Base-by-base conservation (phyloP, 2,888 invertebrate species). In the Tetramorium bicarinatum region DNA sequence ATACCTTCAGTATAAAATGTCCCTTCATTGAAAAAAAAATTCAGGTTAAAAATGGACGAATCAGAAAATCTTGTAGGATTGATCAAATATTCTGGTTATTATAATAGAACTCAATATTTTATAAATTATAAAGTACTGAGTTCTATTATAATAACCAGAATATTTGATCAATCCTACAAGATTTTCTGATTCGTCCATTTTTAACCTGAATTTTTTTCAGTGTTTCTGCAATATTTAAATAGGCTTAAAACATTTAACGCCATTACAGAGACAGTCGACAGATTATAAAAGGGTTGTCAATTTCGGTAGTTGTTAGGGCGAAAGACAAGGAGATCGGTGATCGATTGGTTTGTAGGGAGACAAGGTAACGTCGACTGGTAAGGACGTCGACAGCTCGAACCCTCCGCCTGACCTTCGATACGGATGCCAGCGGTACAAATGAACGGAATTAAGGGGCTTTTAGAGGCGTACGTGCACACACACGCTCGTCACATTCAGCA, bases 391-490 rank as follows among this genome's bases (percentile, higher is more conserved):
- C 83, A 87, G 81, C 82, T 76, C 81, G 87, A 90, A 87, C 90
- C 86, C 87, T 89, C 89, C 59, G 79, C 11, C 82, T 81, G 86
- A 87, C 85, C 90, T 85, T 87, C 89, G 89, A 88, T 89, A 88
- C 85, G 87, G 87, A 93, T 92, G 89, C 89, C 91, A 90, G 79
- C 69, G 90, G 91, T 91, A 91, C 91, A 92, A 93, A 93, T 92
- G 93, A 92, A 93, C 87, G 91, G 92, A 93, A 93, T 93, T 93
- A 93, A 92, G 93, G 93, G 92, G 91, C 93, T 93, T 93, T 93
- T 93, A 92, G 91, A 89, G 87, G 83, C 90, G 91, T 88, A 88
- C 84, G 89, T 82, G 89, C 86, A 83, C 85, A 82, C 82, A 76
- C 82, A 87, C 85, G 69, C 82, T 59, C 72, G 72, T 56, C 61